These are phyloP conservation scores for Lasioglossum villosulum DNA, from an alignment of 2,888 invertebrate species.

Conservation along the genomic window DNA sequence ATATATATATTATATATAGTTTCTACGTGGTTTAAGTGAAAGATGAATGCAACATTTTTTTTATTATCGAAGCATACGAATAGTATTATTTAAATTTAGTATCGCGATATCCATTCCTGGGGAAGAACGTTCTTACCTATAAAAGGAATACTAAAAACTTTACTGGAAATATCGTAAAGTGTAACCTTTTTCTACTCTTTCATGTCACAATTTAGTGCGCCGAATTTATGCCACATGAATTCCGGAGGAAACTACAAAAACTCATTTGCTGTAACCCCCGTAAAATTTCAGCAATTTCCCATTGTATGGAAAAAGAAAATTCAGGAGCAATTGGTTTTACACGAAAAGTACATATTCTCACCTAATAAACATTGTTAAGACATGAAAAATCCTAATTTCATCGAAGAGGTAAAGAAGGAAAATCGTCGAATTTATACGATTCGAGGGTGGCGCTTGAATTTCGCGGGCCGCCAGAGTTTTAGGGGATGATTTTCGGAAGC, in stretches of 20 bases:
- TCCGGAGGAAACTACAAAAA: neutral
- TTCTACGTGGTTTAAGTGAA: neutral
- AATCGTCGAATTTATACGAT: neutral
- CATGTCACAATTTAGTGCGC: neutral
- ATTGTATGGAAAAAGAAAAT: neutral
- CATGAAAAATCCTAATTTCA: neutral
- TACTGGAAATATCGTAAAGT: slow-evolving; percentile 11
- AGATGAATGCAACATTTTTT: slow-evolving; percentile 5
- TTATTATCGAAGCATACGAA: slow-evolving; percentile 8
- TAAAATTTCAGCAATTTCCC: neutral
- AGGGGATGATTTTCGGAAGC: neutral
- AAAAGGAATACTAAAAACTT: slow-evolving; percentile 17
- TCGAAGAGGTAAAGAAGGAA: too few relatives aligned
- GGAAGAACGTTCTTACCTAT: neutral
- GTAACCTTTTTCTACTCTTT: neutral
- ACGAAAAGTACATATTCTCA: neutral
- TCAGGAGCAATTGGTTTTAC: neutral
- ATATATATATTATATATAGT: neutral
- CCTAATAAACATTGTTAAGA: neutral
- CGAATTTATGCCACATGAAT: neutral
- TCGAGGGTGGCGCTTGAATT: neutral
- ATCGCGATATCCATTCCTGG: neutral
- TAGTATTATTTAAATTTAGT: neutral
- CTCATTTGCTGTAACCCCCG: neutral
- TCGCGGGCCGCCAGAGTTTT: neutral